phyloP scores from a whole-genome alignment of 2,113 vertebrate species.

The Vidua chalybeata region DNA sequence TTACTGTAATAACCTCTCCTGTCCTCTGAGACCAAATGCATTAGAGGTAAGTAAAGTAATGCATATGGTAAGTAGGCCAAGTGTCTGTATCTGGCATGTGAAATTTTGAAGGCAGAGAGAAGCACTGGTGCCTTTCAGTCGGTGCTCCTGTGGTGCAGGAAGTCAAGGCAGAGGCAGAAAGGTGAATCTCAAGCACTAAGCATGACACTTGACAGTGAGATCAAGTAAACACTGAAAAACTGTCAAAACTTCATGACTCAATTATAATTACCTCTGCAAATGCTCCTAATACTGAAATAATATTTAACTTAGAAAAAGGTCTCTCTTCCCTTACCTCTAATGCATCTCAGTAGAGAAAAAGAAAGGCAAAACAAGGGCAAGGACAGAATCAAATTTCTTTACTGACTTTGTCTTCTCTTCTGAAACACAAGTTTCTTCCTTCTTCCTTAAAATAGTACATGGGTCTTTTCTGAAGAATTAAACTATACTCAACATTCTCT shows the following conservation, averaged over 20 bases:
- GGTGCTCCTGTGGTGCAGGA: neutral
- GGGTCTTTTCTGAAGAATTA: neutral
- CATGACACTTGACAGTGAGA: neutral
- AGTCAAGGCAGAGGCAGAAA: neutral
- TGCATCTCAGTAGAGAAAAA: neutral
- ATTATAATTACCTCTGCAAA: neutral
- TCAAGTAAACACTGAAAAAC: neutral
- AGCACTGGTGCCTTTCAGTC: rapidly evolving
- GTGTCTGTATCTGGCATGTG: neutral
- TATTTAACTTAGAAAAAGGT: neutral
- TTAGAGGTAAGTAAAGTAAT: neutral
- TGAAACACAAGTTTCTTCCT: neutral
- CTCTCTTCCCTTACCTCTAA: neutral
- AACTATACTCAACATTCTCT: neutral
- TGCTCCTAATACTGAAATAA: neutral
- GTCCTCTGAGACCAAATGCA: neutral
- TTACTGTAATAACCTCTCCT: neutral
- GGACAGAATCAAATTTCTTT: neutral
- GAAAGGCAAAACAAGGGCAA: neutral
- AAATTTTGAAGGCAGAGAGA: neutral
- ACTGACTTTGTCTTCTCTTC: neutral
- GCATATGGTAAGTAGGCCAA: neutral
- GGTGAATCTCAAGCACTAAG: neutral
- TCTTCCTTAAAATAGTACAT: neutral
- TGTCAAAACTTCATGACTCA: neutral